Base-by-base conservation (phyloP, 2,888 invertebrate species). In the Lepidonotus clava region DNA sequence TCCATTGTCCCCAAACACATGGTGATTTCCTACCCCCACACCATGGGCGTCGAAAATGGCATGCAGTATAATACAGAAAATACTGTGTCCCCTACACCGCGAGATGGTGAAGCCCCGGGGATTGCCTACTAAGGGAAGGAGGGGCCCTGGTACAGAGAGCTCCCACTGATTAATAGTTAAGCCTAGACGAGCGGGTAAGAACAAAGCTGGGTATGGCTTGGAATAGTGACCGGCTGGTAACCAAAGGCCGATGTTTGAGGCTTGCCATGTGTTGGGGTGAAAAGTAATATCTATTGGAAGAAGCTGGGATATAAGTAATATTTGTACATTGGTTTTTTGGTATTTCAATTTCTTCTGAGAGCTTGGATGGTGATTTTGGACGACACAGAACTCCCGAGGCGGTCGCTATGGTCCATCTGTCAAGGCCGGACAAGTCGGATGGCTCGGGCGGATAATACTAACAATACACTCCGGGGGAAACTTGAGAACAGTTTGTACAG, bases 1-100 rank as follows among this genome's bases (percentile, higher is more conserved):
- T 8, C 21, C 80, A n/a, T 51, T 46, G 32, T 77, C 80, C 80
- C 80, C 80, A 80, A 5, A 51, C 24, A 51, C 80, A 80, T 46
- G 46, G 41, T 41, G 6, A 46, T 24, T 80, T 41, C 80, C 80
- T 80, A 80, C 41, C 80, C 46, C 46, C 46, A 51, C 80, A 41
- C 34, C 34, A 71, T 8, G 11, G 46, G 46, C 80, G 41, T 51
- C 80, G 51, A 46, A 80, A 46, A 46, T 21, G 80, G 46, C 80
- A 46, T 80, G 46, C 1, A 46, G 46, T 76, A 38, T 24, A 61
- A 32, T 56, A 56, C n/a, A n/a, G 5, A n/a, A n/a, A n/a, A n/a
- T n/a, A n/a, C n/a, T n/a, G 18, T 8, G 8, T 61, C n/a, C 61
- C 61, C 11, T 18, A 56, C 6, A 34, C 34, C 18, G 2, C n/a